These are phyloP conservation scores for Thera obeliscata DNA, from an alignment of 2,888 invertebrate species.

Conservation along the genomic window DNA sequence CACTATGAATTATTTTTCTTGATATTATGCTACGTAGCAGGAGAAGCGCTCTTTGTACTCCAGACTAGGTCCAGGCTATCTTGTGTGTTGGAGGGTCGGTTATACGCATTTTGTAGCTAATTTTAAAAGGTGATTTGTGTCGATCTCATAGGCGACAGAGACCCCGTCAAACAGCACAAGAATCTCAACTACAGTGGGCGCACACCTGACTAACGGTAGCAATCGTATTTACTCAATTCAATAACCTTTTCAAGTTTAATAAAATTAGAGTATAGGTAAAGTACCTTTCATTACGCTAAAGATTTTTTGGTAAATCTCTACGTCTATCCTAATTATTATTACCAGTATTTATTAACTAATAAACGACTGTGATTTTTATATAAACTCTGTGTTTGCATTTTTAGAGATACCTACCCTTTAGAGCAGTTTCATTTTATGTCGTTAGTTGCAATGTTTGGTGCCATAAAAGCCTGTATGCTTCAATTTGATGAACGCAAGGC, in stretches of 20 bases:
- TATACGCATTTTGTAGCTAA: background rate
- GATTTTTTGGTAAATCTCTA: constrained; percentile 79
- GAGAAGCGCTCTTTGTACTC: constrained; percentile 12
- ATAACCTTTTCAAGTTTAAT: constrained; percentile 63
- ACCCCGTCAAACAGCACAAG: background rate
- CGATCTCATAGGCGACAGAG: background rate
- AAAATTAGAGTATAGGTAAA: constrained; percentile 67
- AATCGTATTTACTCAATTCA: constrained; percentile 64
- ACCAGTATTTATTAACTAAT: constrained; percentile 61
- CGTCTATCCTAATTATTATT: constrained; percentile 81
- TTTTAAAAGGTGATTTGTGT: background rate
- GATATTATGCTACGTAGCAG: constrained; percentile 1
- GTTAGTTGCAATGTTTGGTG: too few species aligned
- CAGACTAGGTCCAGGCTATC: background rate
- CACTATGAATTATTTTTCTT: constrained; percentile 48
- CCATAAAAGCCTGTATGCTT: too few species aligned
- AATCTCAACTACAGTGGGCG: constrained; percentile 28
- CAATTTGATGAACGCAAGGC: too few species aligned
- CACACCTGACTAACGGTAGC: constrained; percentile 36
- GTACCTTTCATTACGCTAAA: constrained; percentile 69
- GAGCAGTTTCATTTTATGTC: too few species aligned
- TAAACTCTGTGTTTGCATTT: constrained; percentile 30
- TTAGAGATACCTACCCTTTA: too few species aligned
- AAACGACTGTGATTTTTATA: constrained; percentile 85
- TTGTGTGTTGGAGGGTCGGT: background rate